Base-by-base conservation (phyloP, 92 coral and sea anemone genomes). In the Metridium senile region DNA sequence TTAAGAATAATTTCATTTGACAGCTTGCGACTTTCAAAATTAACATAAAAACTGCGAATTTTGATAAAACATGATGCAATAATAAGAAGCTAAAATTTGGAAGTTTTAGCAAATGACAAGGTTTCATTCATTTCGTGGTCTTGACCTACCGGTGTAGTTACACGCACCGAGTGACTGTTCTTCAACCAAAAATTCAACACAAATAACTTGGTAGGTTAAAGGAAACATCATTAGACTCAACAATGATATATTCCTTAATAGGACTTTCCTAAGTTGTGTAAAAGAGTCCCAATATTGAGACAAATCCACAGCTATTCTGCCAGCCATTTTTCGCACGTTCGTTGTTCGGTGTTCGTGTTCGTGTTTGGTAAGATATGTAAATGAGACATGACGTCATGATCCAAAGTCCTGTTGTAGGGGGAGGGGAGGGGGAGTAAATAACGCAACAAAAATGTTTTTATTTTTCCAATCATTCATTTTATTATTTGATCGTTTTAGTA, bases 261-360 rank as follows among this genome's bases (percentile, higher is more conserved):
- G 66, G 28, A 82, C 58, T 39, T 74, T 79, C 47, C 75, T 85
- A 49, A 75, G 62, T 13, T 84, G 85, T 18, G 77, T 67, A 54
- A 91, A 91, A 35, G 93, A 81, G 16, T 85, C 81, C 88, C 89
- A 91, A 70, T 89, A 91, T n/a, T 63, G 69, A 27, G 69, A 2
- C 28, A 63, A 63, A 63, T 63, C 43, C 45, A 77, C 83, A 72
- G 76, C 89, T 31, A 91, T 19, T 13, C 25, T 21, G 29, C 13
- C 78, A 73, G 54, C 51, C 53, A 73, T 57, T 23, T 23, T n/a
- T n/a, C n/a, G n/a, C n/a, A n/a, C n/a, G n/a, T n/a, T n/a, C n/a
- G n/a, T n/a, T n/a, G n/a, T n/a, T n/a, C n/a, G n/a, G n/a, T n/a
- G n/a, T n/a, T 57, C 53, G 34, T 59, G 49, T 13, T 39, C 6